Base-by-base conservation (phyloP, 2,888 invertebrate genomes). In the Ischnus inquisitorius region DNA sequence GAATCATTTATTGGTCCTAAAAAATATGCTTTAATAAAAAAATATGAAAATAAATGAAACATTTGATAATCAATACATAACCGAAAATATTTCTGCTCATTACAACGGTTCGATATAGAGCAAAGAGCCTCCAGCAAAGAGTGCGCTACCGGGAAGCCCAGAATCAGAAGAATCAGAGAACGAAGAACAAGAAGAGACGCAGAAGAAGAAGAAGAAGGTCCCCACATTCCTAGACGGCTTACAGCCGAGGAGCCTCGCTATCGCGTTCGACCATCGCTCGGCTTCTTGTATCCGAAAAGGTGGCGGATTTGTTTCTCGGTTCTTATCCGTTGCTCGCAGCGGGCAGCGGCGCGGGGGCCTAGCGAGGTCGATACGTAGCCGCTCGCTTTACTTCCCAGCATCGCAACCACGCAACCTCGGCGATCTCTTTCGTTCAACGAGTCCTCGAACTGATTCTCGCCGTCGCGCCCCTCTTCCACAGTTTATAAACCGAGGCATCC, bases 151-250 rank as follows among this genome's bases (percentile, higher is more conserved):
- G 34, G 65, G 69, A 67, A 75, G 69, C 46, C 22, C 60, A 74
- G 19, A 57, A 79, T 74, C 67, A 65, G 12, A 39, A 74, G 41
- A 51, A 67, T 67, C 28, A 57, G 64, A 79, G 62, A 71, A 62
- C 82, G 68, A 77, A 65, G 74, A 64, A 80, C 51, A 77, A 65
- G 75, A 74, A 57, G 57, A 68, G 80, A 82, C 71, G 83, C 86
- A 83, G 81, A 85, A 79, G 79, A 83, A 85, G 80, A 80, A 74
- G 77, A 80, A 77, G 57, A 84, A 77, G 85, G 82, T 85, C 85
- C 85, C 84, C 87, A 89, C 92, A 93, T 93, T 93, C 93, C 92
- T 92, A 92, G 91, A 91, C 91, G 88, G 93, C 93, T 93, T 93
- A 93, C 88, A 85, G 85, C 83, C 72, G 74, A 78, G 81, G 64